Base-by-base conservation (phyloP, 2,113 vertebrate species). In the Callionymus lyra region DNA sequence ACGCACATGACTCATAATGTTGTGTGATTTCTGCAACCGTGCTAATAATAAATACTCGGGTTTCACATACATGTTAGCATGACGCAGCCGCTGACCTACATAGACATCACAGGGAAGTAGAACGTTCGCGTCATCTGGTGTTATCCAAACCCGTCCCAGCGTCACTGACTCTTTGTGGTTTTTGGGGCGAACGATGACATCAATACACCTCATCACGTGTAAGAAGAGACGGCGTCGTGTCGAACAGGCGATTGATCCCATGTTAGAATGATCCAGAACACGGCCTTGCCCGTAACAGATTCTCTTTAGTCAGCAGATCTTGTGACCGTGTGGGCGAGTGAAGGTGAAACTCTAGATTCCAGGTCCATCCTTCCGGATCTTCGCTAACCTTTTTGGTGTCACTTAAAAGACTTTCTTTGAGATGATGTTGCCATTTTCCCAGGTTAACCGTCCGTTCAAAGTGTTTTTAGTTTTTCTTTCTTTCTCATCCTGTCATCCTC, bases 141-240 rank as follows among this genome's bases (percentile, higher is more conserved):
- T 56, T 9, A 58, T 47, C 47, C 38, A 44, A 56, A 65, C 32
- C n/a, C 47, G 34, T 50, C 50, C 47, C 41, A 38, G 46, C 41
- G 40, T 31, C 48, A 51, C 34, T 33, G 43, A 58, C 59, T 49
- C 38, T 50, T 27, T 65, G 56, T 67, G 67, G 64, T 49, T 60
- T 70, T n/a, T n/a, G n/a, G 44, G 38, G 44, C 62, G 50, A 57
- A 44, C 27, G 16, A 50, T 36, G 31, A 10, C 48, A 74, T 74
- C 72, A 46, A 70, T 80, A 53, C 16, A 59, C 74, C 59, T 79
- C 56, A 82, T 81, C 69, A 74, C 70, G 36, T 57, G 73, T 69
- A 79, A 83, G 41, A 50, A 45, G 56, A 84, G 63, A 68, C 59
- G 50, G 56, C 34, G 40, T 13, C 27, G 38, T 73, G 58, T 76